Evolutionary conservation across 1,140 invertebrate genomes (phyloP).

Genomic region (Portunus trituberculatus): DNA sequence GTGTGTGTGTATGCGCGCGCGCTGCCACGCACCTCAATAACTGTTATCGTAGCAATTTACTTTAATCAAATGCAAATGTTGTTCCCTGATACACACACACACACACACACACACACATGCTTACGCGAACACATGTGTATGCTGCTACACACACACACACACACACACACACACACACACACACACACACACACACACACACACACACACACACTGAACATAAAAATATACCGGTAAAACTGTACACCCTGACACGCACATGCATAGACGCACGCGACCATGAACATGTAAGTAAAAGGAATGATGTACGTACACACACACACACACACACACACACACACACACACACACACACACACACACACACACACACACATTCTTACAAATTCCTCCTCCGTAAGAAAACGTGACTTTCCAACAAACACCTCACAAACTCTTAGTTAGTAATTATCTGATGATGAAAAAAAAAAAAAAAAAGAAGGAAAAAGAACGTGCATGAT

Average conservation of each 20-base stretch:
- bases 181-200: not conserved
- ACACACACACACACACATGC: not conserved
- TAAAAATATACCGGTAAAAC: not conserved
- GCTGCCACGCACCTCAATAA: not conserved
- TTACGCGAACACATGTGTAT: not conserved
- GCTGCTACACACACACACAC: not conserved
- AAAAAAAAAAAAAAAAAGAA: too few relatives aligned
- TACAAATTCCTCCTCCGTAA: not conserved
- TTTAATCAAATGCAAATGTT: not conserved
- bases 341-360: slow-evolving; percentile 17
- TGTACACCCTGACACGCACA: not conserved
- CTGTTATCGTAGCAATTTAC: not conserved
- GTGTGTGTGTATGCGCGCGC: not conserved
- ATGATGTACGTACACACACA: not conserved
- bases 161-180: not conserved
- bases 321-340: slow-evolving; percentile 20
- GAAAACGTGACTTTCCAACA: not conserved
- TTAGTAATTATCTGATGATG: too few relatives aligned
- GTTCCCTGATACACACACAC: not conserved
- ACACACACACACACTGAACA: not conserved
- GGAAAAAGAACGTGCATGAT: too few relatives aligned
- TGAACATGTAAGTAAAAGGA: not conserved
- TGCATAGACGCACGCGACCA: not conserved
- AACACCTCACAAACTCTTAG: too few relatives aligned
- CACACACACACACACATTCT: not conserved